Evolutionary conservation across 2,888 invertebrate genomes (phyloP), one percentile per base, ranked within the genome.

Genomic region (Ormyrus rosae): DNA sequence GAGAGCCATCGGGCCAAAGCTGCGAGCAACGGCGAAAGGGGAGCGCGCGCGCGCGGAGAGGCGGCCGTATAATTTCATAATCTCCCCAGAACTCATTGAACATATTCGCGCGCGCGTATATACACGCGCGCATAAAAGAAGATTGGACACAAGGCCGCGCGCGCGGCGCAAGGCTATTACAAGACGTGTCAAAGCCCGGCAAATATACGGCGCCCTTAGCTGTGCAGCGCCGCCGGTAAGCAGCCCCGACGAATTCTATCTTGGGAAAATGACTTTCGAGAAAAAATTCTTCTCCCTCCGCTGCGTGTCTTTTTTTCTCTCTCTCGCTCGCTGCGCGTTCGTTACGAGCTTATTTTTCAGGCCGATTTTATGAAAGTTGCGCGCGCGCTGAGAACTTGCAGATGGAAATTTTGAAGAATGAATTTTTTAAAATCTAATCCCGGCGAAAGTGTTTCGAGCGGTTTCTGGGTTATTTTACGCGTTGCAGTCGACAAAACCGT

Each of bases 41-140:
- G 19, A 19, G 19, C 19, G 2, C 19, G 19, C 19, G 2, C 19
- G 2, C 19, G 6, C 58, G 19, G 45, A 51, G 55, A 58, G 7
- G 13, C 53, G 51, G 56, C 56, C 74, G 46, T 50, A 76, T 76
- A 75, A 72, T 75, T 71, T 76, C 53, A 58, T 76, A 71, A 81
- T 81, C 74, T 48, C 61, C 19, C 19, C 34, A 45, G 56, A 67
- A 50, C 61, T 67, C 74, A 19, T 19, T 19, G 51, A 78, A 65
- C 65, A 63, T 78, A 55, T 78, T 55, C 50, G 53, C 19, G 19
- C 19, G 19, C 45, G 61, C 61, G 67, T 51, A 56, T 69, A 0
- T 48, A 0, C 53, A n/a, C 13, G 10, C 46, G 60, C 50, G 19
- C 74, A 65, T 78, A 69, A 78, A 81, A 74, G 55, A 64, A 70